Conservation (phyloP, 2,888 invertebrate genomes). For the Drosophila paranaensis region DNA sequence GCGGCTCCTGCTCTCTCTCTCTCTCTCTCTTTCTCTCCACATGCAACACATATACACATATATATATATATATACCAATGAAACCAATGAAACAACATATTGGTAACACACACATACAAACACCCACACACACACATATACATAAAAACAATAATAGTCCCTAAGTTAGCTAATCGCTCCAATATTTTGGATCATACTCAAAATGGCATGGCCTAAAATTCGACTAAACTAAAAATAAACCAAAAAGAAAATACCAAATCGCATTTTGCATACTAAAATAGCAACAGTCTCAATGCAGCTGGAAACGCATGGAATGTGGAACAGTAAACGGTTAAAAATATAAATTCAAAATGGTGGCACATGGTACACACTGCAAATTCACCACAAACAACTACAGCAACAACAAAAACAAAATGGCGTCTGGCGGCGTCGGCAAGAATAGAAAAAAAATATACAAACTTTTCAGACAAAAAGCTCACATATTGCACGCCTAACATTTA, state of each 20-base stretch:
- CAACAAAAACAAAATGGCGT: constrained; percentile 27
- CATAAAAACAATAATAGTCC: constrained; percentile 43
- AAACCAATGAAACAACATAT: constrained; percentile 58
- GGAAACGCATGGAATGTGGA: constrained; percentile 75
- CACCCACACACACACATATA: constrained; percentile 12
- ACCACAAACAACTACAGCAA: neutral
- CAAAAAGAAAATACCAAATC: constrained; percentile 24
- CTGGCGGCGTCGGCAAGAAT: constrained; percentile 35
- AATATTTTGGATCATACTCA: constrained; percentile 33
- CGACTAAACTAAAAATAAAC: constrained; percentile 41
- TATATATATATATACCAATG: constrained; percentile 3
- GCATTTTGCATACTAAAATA: constrained; percentile 68
- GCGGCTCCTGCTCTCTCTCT: constrained; percentile 23
- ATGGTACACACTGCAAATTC: constrained; percentile 17
- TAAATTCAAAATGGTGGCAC: constrained; percentile 52
- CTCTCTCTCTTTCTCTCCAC: constrained; percentile 2
- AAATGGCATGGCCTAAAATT: constrained; percentile 64
- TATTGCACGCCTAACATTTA: constrained; percentile 60
- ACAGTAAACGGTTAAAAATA: constrained; percentile 34
- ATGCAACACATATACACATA: constrained; percentile 23
- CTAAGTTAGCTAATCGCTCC: constrained; percentile 41
- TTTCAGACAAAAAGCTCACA: constrained; percentile 41
- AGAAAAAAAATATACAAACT: constrained; percentile 6
- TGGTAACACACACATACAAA: constrained; percentile 41
- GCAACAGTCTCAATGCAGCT: constrained; percentile 37